Evolutionary conservation across 53 echinoderm and acorn worm species (phyloP).

Genomic region (Temnopleurus reevesii): DNA sequence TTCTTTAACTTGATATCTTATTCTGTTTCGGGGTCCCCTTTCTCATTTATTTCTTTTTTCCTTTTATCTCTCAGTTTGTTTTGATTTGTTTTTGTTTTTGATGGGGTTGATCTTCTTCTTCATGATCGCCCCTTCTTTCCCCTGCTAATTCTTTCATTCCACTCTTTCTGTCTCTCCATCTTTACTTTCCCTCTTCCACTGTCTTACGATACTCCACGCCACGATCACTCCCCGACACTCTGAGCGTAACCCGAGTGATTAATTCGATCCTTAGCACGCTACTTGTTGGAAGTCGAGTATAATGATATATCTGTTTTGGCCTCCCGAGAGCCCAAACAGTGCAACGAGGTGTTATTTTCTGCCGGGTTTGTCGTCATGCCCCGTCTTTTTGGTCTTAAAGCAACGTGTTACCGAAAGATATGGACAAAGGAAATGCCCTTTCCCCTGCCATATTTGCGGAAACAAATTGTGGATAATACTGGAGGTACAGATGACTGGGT

Average conservation of each 20-base stretch:
- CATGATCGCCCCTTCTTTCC: too few relatives aligned
- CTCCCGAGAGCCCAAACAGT: not conserved
- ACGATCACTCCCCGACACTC: conserved; percentile 6
- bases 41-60: too few relatives aligned
- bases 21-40: too few relatives aligned
- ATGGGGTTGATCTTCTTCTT: too few relatives aligned
- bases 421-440: too few relatives aligned
- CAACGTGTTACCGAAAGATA: not conserved
- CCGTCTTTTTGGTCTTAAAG: not conserved
- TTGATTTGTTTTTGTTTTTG: too few relatives aligned
- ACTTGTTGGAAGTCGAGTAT: conserved; percentile 21
- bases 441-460: too few relatives aligned
- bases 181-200: not conserved
- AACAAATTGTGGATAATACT: too few relatives aligned
- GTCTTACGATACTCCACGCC: not conserved
- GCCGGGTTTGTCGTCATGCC: not conserved
- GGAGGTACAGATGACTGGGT: too few relatives aligned
- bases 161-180: not conserved
- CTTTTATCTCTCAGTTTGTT: too few relatives aligned
- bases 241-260: conserved; percentile 21
- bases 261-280: not conserved
- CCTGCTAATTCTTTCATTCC: too few relatives aligned
- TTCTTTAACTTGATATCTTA: too few relatives aligned
- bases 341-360: not conserved
- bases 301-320: conserved; percentile 6